A percentile compares a stretch with the other conserved stretches of the same genome.
phyloP scores from a whole-genome alignment of 2,113 vertebrate genomes.

The Gyps fulvus region DNA sequence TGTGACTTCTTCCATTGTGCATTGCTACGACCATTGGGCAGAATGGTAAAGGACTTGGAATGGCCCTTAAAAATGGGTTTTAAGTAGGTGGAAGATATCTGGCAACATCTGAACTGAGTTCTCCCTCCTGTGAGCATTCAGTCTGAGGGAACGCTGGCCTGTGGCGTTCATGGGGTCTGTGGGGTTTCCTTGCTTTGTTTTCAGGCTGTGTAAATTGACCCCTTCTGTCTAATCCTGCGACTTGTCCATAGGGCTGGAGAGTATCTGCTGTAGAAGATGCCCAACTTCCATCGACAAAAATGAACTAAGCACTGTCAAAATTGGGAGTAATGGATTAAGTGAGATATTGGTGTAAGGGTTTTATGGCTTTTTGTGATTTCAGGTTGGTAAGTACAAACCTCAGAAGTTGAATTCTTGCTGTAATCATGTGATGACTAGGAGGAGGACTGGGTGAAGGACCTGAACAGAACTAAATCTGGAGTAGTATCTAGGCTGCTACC shows the following conservation, averaged over 20 bases:
- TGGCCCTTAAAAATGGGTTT: neutral
- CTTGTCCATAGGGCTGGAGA: neutral
- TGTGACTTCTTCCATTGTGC: fast-evolving
- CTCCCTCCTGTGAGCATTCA: neutral
- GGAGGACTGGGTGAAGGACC: neutral
- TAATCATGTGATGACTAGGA: neutral
- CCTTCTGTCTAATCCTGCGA: neutral
- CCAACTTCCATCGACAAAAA: neutral
- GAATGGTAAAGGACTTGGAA: neutral
- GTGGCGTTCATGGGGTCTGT: neutral
- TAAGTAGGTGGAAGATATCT: neutral
- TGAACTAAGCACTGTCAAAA: neutral
- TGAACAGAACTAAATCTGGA: neutral
- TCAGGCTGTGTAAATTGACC: neutral
- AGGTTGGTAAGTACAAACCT: neutral
- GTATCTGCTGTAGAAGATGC: neutral
- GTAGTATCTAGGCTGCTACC: neutral
- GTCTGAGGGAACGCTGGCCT: neutral
- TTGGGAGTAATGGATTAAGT: neutral
- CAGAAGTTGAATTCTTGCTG: neutral
- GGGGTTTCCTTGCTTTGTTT: neutral
- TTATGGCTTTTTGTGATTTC: neutral
- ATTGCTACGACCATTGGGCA: neutral
- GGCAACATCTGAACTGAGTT: neutral
- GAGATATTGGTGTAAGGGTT: neutral